Evolutionary conservation across 1,140 invertebrate species (phyloP).

Genomic region (Platyura marginata): DNA sequence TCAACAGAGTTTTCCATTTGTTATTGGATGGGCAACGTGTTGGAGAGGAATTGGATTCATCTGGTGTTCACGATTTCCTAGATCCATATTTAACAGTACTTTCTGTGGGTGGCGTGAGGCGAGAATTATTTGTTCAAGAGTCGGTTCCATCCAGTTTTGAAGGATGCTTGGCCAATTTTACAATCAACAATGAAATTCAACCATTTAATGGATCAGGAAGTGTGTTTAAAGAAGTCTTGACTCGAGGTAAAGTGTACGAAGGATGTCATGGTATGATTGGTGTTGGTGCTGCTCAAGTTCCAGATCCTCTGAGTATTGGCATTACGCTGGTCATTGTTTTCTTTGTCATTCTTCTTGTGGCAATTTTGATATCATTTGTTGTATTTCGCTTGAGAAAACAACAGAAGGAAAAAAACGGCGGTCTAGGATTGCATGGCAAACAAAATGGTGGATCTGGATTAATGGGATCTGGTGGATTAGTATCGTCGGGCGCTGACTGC

Average conservation of each 20-base stretch:
- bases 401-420: slow-evolving; percentile 58
- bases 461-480: slow-evolving; percentile 31
- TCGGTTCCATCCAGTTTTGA: slow-evolving; percentile 42
- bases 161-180: slow-evolving; percentile 80
- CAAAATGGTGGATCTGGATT: slow-evolving; percentile 39
- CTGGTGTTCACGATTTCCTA: slow-evolving; percentile 74
- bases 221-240: slow-evolving; percentile 48
- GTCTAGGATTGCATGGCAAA: slow-evolving; percentile 36
- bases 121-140: slow-evolving; percentile 31
- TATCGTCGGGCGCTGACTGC: slow-evolving; percentile 32
- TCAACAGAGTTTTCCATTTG: slow-evolving; percentile 47
- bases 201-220: slow-evolving; percentile 72
- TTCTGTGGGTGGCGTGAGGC: slow-evolving; percentile 50
- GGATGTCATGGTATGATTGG: slow-evolving; percentile 53
- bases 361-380: slow-evolving; percentile 73
- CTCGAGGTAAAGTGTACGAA: slow-evolving; percentile 44
- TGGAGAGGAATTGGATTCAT: slow-evolving; percentile 67
- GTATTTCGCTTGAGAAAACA: slow-evolving; percentile 72
- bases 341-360: slow-evolving; percentile 73
- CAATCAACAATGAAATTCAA: slow-evolving; percentile 73
- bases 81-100: slow-evolving; percentile 72
- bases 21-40: slow-evolving; percentile 46
- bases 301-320: slow-evolving; percentile 75
- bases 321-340: slow-evolving; percentile 87
- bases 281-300: slow-evolving; percentile 49